Evolutionary conservation across 2,113 vertebrate species (phyloP), one percentile per base, ranked within the genome.

Genomic region (Anseranas semipalmata): DNA sequence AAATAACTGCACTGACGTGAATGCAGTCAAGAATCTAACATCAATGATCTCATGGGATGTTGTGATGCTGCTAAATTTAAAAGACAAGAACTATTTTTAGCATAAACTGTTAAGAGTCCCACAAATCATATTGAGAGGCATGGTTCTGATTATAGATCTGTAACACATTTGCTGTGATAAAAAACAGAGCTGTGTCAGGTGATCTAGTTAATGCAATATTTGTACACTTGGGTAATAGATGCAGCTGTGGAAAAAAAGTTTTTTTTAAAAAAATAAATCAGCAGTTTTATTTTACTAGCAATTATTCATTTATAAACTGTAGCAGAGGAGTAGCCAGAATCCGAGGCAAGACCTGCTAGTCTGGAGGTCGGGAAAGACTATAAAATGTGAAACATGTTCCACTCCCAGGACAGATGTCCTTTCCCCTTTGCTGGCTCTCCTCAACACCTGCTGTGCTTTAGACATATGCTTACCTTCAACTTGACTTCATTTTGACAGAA

Each of bases 241-340:
- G 74, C 95, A 96, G 92, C 95, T 96, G 96, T 85, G 50, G 80
- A 70, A 76, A 76, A 53, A 72, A 75, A 65, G 22, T 3, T 46
- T 68, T 27, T 6, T 68, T 27, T 6, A 7, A 16, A 11, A 21
- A 37, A 55, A 75, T 85, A 37, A 16, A 24, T 22, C 37, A 74
- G 24, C 27, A 12, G 66, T 91, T 92, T 56, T 73, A 73, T 95
- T 96, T 92, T 89, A 73, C 45, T 70, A 91, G 73, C 53, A 89
- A 92, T 96, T 91, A 92, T 4, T 95, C 39, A 85, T 92, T 95
- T 93, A 91, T 76, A 82, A 96, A 91, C 80, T 91, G 25, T n/a
- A 91, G 39, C 73, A 79, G 73, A 95, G 65, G 43, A 95, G 70
- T 71, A 91, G 73, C 41, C 67, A 50, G 83, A 95, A 87, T 72